Percentiles rank a stretch among this genome's conserved stretches.
Conservation (phyloP, 2,113 vertebrate species). For the Lophochroa leadbeateri region DNA sequence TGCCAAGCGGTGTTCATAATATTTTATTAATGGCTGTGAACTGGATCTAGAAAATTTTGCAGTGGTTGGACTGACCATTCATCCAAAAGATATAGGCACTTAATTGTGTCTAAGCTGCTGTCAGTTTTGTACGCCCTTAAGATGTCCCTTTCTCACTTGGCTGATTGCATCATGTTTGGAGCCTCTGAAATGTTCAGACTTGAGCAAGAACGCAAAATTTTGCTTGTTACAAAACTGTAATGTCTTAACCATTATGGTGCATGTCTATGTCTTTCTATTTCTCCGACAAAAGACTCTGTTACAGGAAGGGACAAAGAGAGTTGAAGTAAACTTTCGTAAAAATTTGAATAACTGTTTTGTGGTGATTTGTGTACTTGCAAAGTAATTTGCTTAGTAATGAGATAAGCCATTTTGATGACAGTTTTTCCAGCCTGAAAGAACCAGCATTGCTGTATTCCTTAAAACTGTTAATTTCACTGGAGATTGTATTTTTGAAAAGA, state of each 20-base stretch:
- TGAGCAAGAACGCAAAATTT: conserved; percentile 22
- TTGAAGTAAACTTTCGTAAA: neutral
- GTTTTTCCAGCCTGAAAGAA: neutral
- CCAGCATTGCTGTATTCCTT: neutral
- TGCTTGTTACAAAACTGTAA: neutral
- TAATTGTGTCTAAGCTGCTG: conserved; percentile 61
- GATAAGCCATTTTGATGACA: neutral
- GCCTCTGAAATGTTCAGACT: neutral
- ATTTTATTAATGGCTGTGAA: conserved; percentile 34
- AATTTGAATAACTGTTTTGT: neutral
- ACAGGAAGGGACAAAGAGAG: neutral
- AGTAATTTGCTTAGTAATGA: neutral
- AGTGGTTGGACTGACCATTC: conserved; percentile 29
- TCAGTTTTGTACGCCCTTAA: conserved; percentile 41
- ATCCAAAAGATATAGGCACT: conserved; percentile 19
- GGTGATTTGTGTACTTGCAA: neutral
- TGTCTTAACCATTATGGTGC: neutral
- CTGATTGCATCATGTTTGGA: neutral
- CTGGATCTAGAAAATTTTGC: conserved; percentile 7
- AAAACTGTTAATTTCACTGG: neutral
- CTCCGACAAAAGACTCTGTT: neutral
- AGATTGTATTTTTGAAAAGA: neutral
- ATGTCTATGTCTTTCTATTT: neutral
- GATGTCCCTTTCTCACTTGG: conserved; percentile 25
- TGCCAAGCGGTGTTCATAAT: neutral